Evolutionary conservation across 2,888 invertebrate species (phyloP).

Genomic region (Euclidia mi): DNA sequence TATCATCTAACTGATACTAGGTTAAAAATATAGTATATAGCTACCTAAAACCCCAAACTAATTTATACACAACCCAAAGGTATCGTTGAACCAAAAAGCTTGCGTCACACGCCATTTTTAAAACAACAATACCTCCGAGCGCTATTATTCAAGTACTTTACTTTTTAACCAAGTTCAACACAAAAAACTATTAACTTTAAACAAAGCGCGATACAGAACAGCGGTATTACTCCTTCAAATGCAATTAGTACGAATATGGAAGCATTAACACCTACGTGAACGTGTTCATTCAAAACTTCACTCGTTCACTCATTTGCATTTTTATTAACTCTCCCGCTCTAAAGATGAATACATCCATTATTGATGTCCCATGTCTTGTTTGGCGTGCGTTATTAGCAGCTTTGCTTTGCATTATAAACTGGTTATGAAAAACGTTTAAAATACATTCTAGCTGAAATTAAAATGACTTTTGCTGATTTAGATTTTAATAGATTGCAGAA

Average conservation of each 20-base stretch:
- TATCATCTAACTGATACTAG: too few relatives aligned
- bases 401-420: background rate
- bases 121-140: too few relatives aligned
- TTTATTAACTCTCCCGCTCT: constrained; percentile 45
- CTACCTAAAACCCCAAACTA: too few relatives aligned
- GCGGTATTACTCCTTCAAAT: constrained; percentile 20
- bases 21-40: too few relatives aligned
- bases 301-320: constrained; percentile 55
- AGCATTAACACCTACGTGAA: background rate
- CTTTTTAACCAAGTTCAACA: background rate
- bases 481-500: too few relatives aligned
- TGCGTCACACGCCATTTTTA: too few relatives aligned
- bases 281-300: constrained; percentile 16
- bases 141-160: too few relatives aligned
- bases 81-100: too few relatives aligned
- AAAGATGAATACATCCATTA: constrained; percentile 35
- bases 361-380: constrained; percentile 24
- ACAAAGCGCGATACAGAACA: constrained; percentile 8
- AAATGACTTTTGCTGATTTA: too few relatives aligned
- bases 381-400: background rate
- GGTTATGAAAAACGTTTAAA: too few relatives aligned
- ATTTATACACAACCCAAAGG: too few relatives aligned
- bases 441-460: too few relatives aligned
- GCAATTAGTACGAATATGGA: constrained; percentile 8
- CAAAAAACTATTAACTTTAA: background rate